Base-by-base conservation (phyloP, 2,797 vertebrate species). In the Oryzias dopingdopingensis region DNA sequence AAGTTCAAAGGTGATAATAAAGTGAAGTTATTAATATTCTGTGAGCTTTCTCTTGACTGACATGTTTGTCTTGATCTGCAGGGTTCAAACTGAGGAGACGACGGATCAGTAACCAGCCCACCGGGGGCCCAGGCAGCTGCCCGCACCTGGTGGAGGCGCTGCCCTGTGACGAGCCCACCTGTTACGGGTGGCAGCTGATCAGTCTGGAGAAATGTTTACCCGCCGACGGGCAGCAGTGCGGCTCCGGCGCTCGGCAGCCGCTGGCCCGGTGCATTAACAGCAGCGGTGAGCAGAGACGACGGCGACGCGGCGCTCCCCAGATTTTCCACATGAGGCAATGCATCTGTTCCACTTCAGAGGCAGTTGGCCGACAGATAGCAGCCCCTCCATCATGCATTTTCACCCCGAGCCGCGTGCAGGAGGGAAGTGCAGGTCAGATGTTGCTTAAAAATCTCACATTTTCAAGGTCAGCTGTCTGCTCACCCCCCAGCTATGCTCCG, bases 101-200 rank as follows among this genome's bases (percentile, higher is more conserved):
- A 0, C 90, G 41, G 61, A 93, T 98, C 66, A 91, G 80, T 10
- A 97, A 93, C 52, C 88, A 94, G 73, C 96, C 96, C 0, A 94
- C 94, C 0, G 96, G 95, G 14, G 92, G 90, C 0, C 90, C 90
- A 0, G 94, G 94, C 16, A 96, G 88, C 89, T 99, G 97, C 67
- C 95, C 96, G 2, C 95, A 99, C 79, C 91, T 98, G 48, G 83
- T 94, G 82, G 97, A 99, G 91, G 95, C 95, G 41, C 91, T 98
- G 65, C 95, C 96, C 0, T 99, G 97, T 57, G 97, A 99, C 4
- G 95, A 98, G 37, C 96, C 97, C 12, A 90, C 89, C 14, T 99
- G 97, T 70, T 95, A 92, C 4, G 84, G 90, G 48, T 98, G 97
- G 97, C 90, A 85, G 45, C 84, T 94, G 40, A 61, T 86, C 6